Evolutionary conservation across 2,113 vertebrate genomes (phyloP).

Genomic region (Hoplias malabaricus): DNA sequence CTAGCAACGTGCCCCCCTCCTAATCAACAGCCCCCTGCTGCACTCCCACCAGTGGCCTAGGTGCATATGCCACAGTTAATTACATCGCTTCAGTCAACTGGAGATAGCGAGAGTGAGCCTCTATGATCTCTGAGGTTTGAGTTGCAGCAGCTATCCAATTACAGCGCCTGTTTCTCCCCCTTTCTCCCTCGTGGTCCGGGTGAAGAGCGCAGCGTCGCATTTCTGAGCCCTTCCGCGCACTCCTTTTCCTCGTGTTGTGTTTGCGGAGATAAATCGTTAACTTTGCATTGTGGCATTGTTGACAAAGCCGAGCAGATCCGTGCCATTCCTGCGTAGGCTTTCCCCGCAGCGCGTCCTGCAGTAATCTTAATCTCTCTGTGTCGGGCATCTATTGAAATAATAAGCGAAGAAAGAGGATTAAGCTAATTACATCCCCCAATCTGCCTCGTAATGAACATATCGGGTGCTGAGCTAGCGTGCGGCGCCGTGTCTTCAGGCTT

Average conservation of each 20-base stretch:
- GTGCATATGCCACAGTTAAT: slow-evolving; percentile 71
- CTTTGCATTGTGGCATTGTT: slow-evolving; percentile 27
- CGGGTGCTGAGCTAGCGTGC: slow-evolving; percentile 51
- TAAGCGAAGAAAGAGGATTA: slow-evolving; percentile 76
- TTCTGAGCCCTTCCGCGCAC: background rate
- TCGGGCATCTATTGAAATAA: slow-evolving; percentile 77
- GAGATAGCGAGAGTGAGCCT: slow-evolving; percentile 57
- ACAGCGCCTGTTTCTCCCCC: slow-evolving; percentile 31
- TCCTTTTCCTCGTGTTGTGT: slow-evolving; percentile 13
- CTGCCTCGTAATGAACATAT: slow-evolving; percentile 30
- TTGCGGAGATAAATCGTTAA: slow-evolving; percentile 24
- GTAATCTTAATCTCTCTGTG: slow-evolving; percentile 62
- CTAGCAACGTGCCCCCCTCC: slow-evolving; percentile 64
- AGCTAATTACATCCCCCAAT: slow-evolving; percentile 71
- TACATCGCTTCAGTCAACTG: slow-evolving; percentile 73
- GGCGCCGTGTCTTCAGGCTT: slow-evolving; percentile 50
- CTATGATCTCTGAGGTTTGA: slow-evolving; percentile 62
- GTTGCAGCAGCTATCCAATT: slow-evolving; percentile 39
- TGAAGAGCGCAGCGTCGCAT: background rate
- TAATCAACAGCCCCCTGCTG: slow-evolving; percentile 25
- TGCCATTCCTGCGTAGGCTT: slow-evolving; percentile 56
- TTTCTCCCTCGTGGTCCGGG: background rate
- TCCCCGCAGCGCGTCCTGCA: slow-evolving; percentile 50
- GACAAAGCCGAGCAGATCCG: slow-evolving; percentile 54
- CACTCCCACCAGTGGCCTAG: slow-evolving; percentile 62